These are phyloP conservation scores for Grallaria varia DNA, from an alignment of 2,113 vertebrate species.

Conservation along the genomic window DNA sequence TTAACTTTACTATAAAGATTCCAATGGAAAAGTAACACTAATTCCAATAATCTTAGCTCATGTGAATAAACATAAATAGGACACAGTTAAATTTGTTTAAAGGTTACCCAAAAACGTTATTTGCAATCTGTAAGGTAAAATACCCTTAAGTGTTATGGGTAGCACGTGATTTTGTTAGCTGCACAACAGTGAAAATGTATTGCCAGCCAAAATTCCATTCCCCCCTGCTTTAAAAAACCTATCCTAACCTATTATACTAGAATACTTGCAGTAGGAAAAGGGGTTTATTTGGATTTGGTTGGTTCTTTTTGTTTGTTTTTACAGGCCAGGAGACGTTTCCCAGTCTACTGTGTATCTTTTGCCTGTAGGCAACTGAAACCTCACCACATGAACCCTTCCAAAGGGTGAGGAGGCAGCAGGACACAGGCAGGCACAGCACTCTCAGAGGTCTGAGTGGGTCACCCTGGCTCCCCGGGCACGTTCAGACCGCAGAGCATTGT, in stretches of 20 bases:
- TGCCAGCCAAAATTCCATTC: not conserved
- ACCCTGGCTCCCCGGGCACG: rapidly evolving
- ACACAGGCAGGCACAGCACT: not conserved
- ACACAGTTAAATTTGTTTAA: not conserved
- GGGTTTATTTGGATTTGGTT: not conserved
- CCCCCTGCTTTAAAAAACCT: not conserved
- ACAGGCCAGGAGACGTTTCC: not conserved
- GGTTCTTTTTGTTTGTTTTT: not conserved
- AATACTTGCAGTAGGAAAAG: not conserved
- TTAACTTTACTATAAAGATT: not conserved
- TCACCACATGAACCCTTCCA: not conserved
- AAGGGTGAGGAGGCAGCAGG: not conserved
- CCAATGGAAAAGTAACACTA: not conserved
- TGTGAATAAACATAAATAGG: not conserved
- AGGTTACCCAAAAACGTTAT: not conserved
- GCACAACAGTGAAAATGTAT: not conserved
- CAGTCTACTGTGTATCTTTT: not conserved
- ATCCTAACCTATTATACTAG: not conserved
- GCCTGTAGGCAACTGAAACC: not conserved
- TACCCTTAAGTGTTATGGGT: not conserved
- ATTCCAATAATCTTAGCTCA: not conserved
- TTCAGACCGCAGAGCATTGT: not conserved
- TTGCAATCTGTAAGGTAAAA: not conserved
- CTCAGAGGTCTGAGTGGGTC: not conserved
- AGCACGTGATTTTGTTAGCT: not conserved